phyloP scores from a whole-genome alignment of 2,797 vertebrate genomes.

The Okamejei kenojei region DNA sequence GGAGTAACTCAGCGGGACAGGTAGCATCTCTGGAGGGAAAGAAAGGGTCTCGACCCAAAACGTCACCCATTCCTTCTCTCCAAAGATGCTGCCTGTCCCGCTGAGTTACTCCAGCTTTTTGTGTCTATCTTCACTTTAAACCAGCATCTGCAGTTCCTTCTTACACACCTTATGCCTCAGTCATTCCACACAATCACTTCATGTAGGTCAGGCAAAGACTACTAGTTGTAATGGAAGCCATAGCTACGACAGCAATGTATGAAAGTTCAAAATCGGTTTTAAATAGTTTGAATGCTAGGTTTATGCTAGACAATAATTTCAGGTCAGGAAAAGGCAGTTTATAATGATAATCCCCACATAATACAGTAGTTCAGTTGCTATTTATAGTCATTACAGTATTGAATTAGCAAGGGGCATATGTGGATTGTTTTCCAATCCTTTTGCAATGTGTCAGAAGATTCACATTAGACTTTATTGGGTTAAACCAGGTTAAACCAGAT shows the following conservation, averaged over 20 bases:
- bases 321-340: not conserved
- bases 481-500: not conserved
- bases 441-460: not conserved
- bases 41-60: too few relatives aligned
- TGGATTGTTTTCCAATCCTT: not conserved
- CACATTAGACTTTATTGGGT: not conserved
- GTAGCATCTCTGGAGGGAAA: too few relatives aligned
- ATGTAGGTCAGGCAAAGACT: constrained; percentile 48
- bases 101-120: too few relatives aligned
- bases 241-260: not conserved
- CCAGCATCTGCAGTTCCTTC: constrained; percentile 47
- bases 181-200: constrained; percentile 30
- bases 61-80: too few relatives aligned
- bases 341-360: not conserved
- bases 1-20: too few relatives aligned
- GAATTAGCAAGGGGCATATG: not conserved
- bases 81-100: too few relatives aligned
- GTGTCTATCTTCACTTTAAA: constrained; percentile 35
- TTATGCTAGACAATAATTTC: not conserved
- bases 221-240: constrained; percentile 36
- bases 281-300: not conserved
- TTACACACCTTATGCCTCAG: constrained; percentile 44
- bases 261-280: not conserved
- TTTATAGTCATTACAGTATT: not conserved
- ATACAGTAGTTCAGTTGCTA: not conserved